These are phyloP conservation scores for Erannis defoliaria DNA, from an alignment of 2,888 invertebrate species.

Conservation along the genomic window DNA sequence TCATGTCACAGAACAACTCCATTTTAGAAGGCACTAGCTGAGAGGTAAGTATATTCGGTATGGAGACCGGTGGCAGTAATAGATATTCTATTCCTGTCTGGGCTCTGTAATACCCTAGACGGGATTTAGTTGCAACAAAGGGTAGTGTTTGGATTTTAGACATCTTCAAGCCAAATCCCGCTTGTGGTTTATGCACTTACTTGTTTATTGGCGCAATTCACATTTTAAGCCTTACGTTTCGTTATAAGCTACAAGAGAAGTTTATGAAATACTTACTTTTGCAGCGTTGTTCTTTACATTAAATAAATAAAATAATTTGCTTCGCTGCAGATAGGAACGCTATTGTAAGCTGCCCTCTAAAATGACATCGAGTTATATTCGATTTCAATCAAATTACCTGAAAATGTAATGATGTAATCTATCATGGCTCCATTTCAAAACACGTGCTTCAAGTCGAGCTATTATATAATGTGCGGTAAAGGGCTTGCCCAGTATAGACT, in stretches of 20 bases:
- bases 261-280: no score
- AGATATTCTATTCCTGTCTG: conserved; percentile 50
- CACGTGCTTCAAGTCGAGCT: no score
- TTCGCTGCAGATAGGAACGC: no score
- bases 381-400: no score
- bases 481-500: no score
- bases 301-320: no score
- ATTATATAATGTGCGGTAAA: no score
- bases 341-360: no score
- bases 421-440: no score
- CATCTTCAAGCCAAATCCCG: conserved; percentile 17
- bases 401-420: no score
- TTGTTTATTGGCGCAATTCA: conserved; percentile 1
- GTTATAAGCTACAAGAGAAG: not conserved
- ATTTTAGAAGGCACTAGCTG: conserved; percentile 1
- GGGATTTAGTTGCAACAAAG: conserved; percentile 43
- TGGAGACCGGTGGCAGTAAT: conserved; percentile 30
- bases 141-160: conserved; percentile 25
- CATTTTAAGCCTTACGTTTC: not conserved
- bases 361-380: no score
- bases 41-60: conserved; percentile 20
- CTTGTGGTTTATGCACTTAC: conserved; percentile 8
- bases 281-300: no score
- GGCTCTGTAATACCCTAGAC: conserved; percentile 45
- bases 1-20: conserved; percentile 13